Conservation (phyloP, 1,140 invertebrate genomes). For the Drosophila nigromelanica region DNA sequence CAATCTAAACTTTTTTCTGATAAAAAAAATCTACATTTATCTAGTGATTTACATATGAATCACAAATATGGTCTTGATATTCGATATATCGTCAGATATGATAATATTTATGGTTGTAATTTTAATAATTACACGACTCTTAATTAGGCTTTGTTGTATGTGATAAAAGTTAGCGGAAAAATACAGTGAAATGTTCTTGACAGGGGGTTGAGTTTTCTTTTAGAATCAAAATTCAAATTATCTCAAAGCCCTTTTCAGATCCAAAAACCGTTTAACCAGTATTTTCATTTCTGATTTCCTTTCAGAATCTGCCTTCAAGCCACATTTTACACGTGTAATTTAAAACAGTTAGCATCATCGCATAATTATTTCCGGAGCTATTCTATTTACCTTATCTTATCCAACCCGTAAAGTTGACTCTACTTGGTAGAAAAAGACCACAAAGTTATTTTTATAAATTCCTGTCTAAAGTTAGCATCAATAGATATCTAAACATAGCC, state of each 20-base stretch:
- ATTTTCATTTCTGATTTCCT: background rate
- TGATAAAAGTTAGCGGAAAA: background rate
- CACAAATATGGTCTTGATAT: slow-evolving; percentile 13
- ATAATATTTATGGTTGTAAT: slow-evolving; percentile 10
- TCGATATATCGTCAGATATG: background rate
- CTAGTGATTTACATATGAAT: slow-evolving; percentile 24
- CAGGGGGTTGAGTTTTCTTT: background rate
- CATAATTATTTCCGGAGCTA: background rate
- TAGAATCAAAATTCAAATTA: background rate
- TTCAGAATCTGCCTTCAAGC: background rate
- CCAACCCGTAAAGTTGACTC: background rate
- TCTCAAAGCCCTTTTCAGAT: background rate
- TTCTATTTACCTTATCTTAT: background rate
- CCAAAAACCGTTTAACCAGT: too few relatives aligned
- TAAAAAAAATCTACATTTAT: slow-evolving; percentile 19
- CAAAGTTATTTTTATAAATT: slow-evolving; percentile 25
- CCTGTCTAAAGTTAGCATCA: slow-evolving; percentile 15
- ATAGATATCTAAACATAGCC: slow-evolving; percentile 39
- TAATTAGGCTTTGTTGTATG: background rate
- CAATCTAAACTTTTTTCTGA: slow-evolving; percentile 25
- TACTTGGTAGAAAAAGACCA: background rate
- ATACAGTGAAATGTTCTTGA: background rate
- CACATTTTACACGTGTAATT: background rate
- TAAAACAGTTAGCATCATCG: too few relatives aligned
- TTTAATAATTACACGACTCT: slow-evolving; percentile 1